A percentile compares a stretch with the other conserved stretches of the same genome.
Conservation (phyloP, 2,113 vertebrate genomes). For the Chlorocebus sabaeus region DNA sequence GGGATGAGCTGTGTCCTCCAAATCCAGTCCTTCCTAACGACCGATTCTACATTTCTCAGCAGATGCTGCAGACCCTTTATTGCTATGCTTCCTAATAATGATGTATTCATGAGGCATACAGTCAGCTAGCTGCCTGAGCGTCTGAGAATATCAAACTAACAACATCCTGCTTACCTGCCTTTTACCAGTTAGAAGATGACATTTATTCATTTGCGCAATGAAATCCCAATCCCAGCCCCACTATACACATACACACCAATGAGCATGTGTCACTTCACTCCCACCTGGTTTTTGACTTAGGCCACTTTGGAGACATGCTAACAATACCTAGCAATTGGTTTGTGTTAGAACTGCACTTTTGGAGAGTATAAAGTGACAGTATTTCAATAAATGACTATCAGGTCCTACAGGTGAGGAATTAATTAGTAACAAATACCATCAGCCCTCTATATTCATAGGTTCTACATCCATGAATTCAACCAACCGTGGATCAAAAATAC, state of each 20-base stretch:
- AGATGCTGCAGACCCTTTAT: not conserved
- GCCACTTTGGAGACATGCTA: not conserved
- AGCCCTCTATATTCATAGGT: not conserved
- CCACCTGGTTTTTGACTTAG: not conserved
- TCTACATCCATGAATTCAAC: not conserved
- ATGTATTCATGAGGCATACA: not conserved
- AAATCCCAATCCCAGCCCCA: not conserved
- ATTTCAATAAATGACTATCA: not conserved
- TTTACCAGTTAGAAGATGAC: not conserved
- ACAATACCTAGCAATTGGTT: not conserved
- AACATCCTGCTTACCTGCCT: not conserved
- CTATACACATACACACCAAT: not conserved
- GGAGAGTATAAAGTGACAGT: not conserved
- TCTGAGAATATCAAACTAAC: not conserved
- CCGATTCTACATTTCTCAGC: not conserved
- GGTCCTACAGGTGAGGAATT: not conserved
- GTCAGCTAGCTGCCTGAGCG: not conserved
- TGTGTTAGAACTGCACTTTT: conserved; percentile 19
- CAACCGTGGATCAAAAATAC: not conserved
- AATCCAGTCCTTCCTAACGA: not conserved
- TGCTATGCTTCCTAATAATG: not conserved
- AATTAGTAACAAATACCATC: not conserved
- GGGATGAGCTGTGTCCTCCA: not conserved
- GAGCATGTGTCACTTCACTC: not conserved
- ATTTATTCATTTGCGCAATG: not conserved